These are phyloP conservation scores for Nymphalis io DNA, from an alignment of 1,140 invertebrate genomes.

Conservation along the genomic window DNA sequence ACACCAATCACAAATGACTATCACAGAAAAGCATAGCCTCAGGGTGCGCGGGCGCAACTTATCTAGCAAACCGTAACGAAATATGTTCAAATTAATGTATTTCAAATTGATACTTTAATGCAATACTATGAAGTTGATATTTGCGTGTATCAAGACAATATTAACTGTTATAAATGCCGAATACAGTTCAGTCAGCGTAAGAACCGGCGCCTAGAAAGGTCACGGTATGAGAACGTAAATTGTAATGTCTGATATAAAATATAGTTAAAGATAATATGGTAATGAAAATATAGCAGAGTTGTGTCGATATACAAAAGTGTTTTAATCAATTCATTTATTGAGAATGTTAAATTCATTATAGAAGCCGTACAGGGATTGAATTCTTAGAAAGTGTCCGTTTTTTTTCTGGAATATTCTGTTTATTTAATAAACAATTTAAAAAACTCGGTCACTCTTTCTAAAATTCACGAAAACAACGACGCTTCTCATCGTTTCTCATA, in stretches of 20 bases:
- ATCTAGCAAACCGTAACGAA: neutral
- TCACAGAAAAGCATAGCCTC: conserved; percentile 42
- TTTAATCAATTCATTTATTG: no score
- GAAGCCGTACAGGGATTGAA: no score
- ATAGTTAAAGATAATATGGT: conserved; percentile 1
- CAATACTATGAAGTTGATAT: neutral
- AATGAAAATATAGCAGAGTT: neutral
- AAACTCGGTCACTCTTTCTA: no score
- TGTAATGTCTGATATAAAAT: neutral
- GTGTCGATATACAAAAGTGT: neutral
- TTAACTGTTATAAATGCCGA: conserved; percentile 7
- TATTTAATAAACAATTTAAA: no score
- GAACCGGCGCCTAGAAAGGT: conserved; percentile 46
- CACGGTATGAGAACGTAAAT: conserved; percentile 33
- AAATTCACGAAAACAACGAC: no score
- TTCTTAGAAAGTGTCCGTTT: no score
- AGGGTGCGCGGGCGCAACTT: conserved; percentile 36
- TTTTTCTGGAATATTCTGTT: no score
- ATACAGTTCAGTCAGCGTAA: conserved; percentile 32
- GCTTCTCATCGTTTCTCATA: no score
- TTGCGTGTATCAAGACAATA: neutral
- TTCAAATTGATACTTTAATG: neutral
- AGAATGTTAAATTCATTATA: no score
- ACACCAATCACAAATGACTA: conserved; percentile 37
- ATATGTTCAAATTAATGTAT: neutral